phyloP scores from a whole-genome alignment of 2,113 vertebrate genomes.

The Ploceus nigricollis region DNA sequence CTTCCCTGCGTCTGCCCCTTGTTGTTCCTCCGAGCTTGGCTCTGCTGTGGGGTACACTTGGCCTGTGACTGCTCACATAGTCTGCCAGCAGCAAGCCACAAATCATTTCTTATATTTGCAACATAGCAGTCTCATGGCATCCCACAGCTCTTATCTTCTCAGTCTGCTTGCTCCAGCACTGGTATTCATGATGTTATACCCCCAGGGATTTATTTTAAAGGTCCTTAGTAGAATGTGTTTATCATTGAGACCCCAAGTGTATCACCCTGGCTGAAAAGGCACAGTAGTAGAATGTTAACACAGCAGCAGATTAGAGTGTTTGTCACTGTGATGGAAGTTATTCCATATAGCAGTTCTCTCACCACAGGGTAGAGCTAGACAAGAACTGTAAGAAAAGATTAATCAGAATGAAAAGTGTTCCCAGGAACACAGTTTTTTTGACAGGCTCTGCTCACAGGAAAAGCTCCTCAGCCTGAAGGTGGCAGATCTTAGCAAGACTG shows the following conservation, averaged over 20 bases:
- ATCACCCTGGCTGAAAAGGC: not conserved
- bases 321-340: not conserved
- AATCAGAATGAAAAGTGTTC: not conserved
- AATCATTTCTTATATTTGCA: not conserved
- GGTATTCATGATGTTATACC: not conserved
- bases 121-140: not conserved
- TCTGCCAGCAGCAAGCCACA: not conserved
- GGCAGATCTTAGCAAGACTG: not conserved
- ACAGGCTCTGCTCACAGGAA: not conserved
- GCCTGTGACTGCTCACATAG: not conserved
- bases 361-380: not conserved
- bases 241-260: not conserved
- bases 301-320: not conserved
- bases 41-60: not conserved
- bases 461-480: not conserved
- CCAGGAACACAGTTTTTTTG: not conserved
- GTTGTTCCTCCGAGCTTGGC: not conserved
- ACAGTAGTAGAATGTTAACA: not conserved
- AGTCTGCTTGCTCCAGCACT: not conserved
- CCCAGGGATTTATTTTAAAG: not conserved
- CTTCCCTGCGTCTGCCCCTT: not conserved
- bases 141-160: not conserved
- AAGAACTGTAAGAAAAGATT: not conserved
- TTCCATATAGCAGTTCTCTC: not conserved
- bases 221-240: not conserved